Evolutionary conservation across 2,113 vertebrate species (phyloP).

Genomic region (Dendrocopos noguchii): DNA sequence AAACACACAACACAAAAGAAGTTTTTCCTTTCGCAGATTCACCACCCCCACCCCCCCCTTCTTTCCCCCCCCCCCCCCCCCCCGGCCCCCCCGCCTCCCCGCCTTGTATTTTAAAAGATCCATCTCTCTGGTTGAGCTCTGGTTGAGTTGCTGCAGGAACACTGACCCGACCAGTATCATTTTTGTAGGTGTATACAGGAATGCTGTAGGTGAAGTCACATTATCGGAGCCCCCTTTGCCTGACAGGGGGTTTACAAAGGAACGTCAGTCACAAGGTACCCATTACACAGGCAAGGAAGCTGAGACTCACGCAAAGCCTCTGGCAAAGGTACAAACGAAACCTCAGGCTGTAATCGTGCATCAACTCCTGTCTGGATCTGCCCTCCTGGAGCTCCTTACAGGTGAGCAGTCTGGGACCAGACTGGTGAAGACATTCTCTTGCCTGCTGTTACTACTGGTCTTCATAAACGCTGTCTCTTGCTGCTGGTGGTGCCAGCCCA

Average conservation of each 20-base stretch:
- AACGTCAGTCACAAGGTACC: neutral
- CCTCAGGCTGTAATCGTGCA: slow-evolving; percentile 4
- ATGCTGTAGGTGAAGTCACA: neutral
- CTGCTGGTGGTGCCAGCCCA: neutral
- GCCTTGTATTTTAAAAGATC: neutral
- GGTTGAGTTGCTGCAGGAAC: neutral
- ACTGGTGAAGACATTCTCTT: rapidly evolving
- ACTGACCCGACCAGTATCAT: neutral
- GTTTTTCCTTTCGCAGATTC: too few species aligned
- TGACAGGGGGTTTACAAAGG: neutral
- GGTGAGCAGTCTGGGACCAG: neutral
- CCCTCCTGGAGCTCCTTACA: neutral
- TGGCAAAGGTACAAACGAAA: slow-evolving; percentile 26
- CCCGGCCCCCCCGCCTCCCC: too few species aligned
- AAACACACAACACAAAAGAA: too few species aligned
- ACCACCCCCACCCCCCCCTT: too few species aligned
- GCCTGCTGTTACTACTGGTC: neutral
- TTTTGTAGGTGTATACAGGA: neutral
- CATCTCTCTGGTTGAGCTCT: neutral
- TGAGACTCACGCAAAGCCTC: neutral
- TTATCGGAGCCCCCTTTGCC: neutral
- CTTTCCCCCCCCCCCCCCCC: too few species aligned
- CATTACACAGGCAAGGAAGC: neutral
- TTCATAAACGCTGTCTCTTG: neutral
- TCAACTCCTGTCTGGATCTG: slow-evolving; percentile 1